Percentiles rank a stretch among this genome's conserved stretches.
Conservation (phyloP, 2,797 vertebrate genomes). For the Halcyon smyrnensis region DNA sequence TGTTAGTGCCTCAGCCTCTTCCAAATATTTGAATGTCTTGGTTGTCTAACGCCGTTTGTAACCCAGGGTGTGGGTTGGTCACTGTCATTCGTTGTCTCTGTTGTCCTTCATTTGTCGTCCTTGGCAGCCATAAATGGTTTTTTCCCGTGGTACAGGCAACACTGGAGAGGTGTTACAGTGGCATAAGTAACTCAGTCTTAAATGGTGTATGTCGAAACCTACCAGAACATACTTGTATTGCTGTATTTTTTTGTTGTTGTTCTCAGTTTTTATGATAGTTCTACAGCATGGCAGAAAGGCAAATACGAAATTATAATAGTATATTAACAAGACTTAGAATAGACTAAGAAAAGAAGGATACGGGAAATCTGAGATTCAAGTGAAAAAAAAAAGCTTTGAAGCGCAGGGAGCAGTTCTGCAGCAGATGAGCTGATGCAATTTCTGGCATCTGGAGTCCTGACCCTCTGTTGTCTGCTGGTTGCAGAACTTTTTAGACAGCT, state of each 20-base stretch:
- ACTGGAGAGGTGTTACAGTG: background rate
- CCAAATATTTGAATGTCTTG: accelerated
- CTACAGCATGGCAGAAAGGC: background rate
- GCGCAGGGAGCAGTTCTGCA: background rate
- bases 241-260: background rate
- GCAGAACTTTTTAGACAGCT: background rate
- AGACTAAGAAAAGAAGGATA: too few species aligned
- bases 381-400: background rate
- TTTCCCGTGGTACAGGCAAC: background rate
- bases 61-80: accelerated
- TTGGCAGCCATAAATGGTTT: background rate
- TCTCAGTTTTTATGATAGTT: background rate
- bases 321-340: background rate
- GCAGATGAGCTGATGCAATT: background rate
- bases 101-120: accelerated
- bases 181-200: background rate
- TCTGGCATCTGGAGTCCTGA: background rate
- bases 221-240: background rate
- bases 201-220: background rate
- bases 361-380: background rate
- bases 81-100: background rate
- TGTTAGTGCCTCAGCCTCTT: background rate
- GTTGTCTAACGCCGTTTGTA: accelerated
- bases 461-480: background rate
- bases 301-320: background rate